Conservation (phyloP, 2,797 vertebrate species). For the Leucoraja ocellata region DNA sequence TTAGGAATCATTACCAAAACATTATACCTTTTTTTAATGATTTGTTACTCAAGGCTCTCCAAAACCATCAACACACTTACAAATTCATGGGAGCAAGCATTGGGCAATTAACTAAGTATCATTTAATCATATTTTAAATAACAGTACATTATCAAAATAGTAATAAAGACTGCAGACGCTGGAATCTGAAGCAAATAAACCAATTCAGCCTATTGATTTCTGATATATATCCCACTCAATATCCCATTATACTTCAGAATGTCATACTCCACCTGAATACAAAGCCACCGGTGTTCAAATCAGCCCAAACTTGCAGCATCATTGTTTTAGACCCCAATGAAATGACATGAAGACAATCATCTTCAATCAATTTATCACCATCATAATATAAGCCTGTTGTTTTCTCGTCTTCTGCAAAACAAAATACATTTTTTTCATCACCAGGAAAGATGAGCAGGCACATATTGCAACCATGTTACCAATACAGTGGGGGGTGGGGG, state of each 20-base stretch:
- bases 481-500: neutral
- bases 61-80: neutral
- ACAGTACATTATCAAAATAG: neutral
- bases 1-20: neutral
- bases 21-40: neutral
- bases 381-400: conserved; percentile 52
- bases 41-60: neutral
- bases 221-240: neutral
- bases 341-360: conserved; percentile 76
- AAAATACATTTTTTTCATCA: conserved; percentile 41
- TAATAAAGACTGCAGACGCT: too few relatives aligned
- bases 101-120: neutral
- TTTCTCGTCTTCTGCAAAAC: conserved; percentile 61
- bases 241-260: neutral
- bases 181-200: too few relatives aligned
- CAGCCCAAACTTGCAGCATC: conserved; percentile 96
- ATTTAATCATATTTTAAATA: neutral
- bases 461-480: neutral
- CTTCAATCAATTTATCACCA: conserved; percentile 65
- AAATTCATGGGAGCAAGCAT: neutral
- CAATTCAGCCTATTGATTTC: neutral
- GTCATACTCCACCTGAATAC: conserved; percentile 73
- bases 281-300: conserved; percentile 70
- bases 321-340: conserved; percentile 90
- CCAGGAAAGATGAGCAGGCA: neutral